Conservation (phyloP, 1,140 invertebrate species). For the Procambarus virginalis region DNA sequence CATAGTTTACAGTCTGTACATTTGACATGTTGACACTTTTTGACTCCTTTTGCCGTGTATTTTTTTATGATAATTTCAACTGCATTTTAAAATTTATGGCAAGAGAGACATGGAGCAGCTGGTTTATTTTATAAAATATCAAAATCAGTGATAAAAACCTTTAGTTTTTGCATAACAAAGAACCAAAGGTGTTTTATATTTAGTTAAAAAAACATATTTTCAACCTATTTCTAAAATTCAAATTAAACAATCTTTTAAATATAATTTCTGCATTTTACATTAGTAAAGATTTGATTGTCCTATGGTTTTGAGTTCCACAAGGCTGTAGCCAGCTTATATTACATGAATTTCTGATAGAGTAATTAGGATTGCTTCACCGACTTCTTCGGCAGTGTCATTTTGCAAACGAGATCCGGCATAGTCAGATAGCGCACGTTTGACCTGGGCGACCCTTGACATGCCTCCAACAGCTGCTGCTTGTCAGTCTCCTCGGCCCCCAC, state of each 20-base stretch:
- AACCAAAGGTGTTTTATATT: background rate
- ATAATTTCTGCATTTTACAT: no score
- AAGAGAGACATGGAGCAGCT: constrained; percentile 35
- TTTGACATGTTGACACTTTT: constrained; percentile 12
- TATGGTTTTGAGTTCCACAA: background rate
- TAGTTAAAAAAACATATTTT: background rate
- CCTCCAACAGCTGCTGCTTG: constrained; percentile 20
- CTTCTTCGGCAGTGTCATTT: background rate
- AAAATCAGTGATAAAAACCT: background rate
- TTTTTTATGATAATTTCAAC: constrained; percentile 28
- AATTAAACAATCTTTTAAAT: background rate
- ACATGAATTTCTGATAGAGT: background rate
- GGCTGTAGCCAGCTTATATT: background rate
- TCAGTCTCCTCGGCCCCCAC: background rate
- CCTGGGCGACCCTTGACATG: background rate
- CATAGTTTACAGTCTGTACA: background rate
- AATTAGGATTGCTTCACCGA: background rate
- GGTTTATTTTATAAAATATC: background rate
- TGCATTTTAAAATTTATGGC: background rate
- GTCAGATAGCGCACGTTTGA: background rate
- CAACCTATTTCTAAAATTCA: background rate
- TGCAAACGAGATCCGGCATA: background rate
- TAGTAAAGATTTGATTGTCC: no score
- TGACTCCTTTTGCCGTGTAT: background rate
- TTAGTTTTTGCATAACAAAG: background rate